These are phyloP conservation scores for Erebia ligea DNA, from an alignment of 2,888 invertebrate genomes.

Conservation along the genomic window DNA sequence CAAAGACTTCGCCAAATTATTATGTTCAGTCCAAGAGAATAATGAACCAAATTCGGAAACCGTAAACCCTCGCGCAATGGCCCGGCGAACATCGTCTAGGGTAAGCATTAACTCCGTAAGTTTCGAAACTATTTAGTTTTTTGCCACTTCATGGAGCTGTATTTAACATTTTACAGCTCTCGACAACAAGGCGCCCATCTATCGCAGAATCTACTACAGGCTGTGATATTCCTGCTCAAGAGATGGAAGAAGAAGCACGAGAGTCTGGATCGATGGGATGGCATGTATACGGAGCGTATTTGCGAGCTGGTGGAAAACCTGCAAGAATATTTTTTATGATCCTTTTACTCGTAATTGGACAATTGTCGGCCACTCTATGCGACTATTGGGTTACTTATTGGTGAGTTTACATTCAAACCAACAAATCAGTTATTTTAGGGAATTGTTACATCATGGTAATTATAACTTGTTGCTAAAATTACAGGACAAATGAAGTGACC, in stretches of 20 bases:
- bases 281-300: slow-evolving; percentile 85
- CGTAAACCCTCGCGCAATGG: slow-evolving; percentile 63
- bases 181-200: slow-evolving; percentile 73
- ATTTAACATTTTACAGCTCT: slow-evolving; percentile 53
- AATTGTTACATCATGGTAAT: neutral
- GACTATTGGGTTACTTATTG: slow-evolving; percentile 92
- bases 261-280: slow-evolving; percentile 86
- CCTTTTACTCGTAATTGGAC: slow-evolving; percentile 84
- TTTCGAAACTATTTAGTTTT: neutral
- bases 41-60: slow-evolving; percentile 62
- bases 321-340: slow-evolving; percentile 78
- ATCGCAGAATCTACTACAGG: slow-evolving; percentile 74
- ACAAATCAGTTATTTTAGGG: neutral
- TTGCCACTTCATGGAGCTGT: neutral
- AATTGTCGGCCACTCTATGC: slow-evolving; percentile 86
- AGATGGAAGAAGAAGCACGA: slow-evolving; percentile 85
- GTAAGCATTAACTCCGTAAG: slow-evolving; percentile 51
- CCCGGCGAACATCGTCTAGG: slow-evolving; percentile 70
- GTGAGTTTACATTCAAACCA: slow-evolving; percentile 60
- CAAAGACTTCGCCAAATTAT: slow-evolving; percentile 84
- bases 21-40: slow-evolving; percentile 75
- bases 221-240: slow-evolving; percentile 72
- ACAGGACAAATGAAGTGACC: slow-evolving; percentile 78
- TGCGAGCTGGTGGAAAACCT: slow-evolving; percentile 83
- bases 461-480: slow-evolving; percentile 27